A percentile compares a stretch with the other conserved stretches of the same genome.
phyloP scores from a whole-genome alignment of 2,113 vertebrate species.

The Tichodroma muraria region DNA sequence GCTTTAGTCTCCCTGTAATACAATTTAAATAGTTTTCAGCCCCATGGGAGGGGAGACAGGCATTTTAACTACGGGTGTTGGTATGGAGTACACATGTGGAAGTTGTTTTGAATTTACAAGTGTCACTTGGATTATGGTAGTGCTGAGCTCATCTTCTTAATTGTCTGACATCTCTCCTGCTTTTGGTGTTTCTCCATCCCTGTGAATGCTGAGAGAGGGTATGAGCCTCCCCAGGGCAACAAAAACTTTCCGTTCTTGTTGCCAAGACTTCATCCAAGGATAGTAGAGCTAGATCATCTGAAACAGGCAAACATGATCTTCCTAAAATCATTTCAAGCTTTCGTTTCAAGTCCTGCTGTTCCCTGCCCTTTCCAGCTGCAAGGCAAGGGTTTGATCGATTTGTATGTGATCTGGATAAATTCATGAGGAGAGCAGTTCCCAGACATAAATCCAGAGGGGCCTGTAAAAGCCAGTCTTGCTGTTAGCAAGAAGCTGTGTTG shows the following conservation, averaged over 20 bases:
- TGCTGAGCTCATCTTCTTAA: constrained; percentile 23
- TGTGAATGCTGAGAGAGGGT: neutral
- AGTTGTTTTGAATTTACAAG: constrained; percentile 30
- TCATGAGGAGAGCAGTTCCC: neutral
- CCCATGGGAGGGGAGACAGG: neutral
- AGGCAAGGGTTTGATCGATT: neutral
- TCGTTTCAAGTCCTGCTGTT: constrained; percentile 37
- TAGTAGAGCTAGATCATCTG: constrained; percentile 48
- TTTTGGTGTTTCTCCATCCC: constrained; percentile 33
- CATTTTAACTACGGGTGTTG: neutral
- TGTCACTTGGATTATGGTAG: constrained; percentile 17
- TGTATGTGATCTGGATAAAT: neutral
- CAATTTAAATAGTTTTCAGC: neutral
- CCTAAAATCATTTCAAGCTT: constrained; percentile 36
- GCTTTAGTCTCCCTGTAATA: neutral
- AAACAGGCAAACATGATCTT: constrained; percentile 44
- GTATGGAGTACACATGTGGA: neutral
- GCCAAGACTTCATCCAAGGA: constrained; percentile 57
- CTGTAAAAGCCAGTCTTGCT: neutral
- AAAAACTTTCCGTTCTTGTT: constrained; percentile 65
- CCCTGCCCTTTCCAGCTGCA: neutral
- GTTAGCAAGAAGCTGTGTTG: neutral
- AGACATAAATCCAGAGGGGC: neutral
- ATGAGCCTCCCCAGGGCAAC: constrained; percentile 1
- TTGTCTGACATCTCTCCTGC: constrained; percentile 12